Base-by-base conservation (phyloP, 2,797 vertebrate genomes). In the Myiotriccus ornatus region DNA sequence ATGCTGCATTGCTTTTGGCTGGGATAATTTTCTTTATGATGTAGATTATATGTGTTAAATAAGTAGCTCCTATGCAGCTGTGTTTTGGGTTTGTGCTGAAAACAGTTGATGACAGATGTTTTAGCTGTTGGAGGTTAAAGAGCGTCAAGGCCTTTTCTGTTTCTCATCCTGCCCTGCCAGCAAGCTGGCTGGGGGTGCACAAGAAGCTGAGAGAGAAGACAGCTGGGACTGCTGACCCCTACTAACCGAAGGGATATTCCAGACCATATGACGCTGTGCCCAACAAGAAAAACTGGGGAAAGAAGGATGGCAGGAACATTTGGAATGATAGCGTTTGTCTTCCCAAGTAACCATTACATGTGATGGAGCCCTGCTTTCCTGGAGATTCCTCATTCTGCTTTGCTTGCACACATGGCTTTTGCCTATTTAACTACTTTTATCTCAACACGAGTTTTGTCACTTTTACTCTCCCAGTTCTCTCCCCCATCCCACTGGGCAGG, bases 111-210 rank as follows among this genome's bases (percentile, higher is more conserved):
- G 43, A 53, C 15, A 23, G 3, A n/a, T 30, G 12, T 28, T 68
- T 35, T 21, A 14, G 5, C 5, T 68, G 4, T 10, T 2, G 3
- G 19, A n/a, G 30, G 56, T 81, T 27, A 64, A 70, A 59, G 56
- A 37, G 34, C 34, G 2, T 59, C 24, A 59, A 37, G 34, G 28
- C 35, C 64, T 91, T 19, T 57, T 43, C 52, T 34, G 53, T 23
- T 53, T 28, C 52, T 71, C 65, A 60, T 3, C 11, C 13, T 5
- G 4, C 8, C 12, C 10, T 1, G 2, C 28, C 49, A 65, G 12
- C 0, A 0, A 69, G 44, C 0, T 35, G 30, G 12, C 19, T 81
- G 39, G 6, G 10, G 30, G 22, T 24, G 22, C 34, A 46, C 30
- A 64, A 35, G 35, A 16, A 62, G 12, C 3, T 44, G 35, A 8